phyloP scores from a whole-genome alignment of 1,140 invertebrate species.

The Ips typographus region DNA sequence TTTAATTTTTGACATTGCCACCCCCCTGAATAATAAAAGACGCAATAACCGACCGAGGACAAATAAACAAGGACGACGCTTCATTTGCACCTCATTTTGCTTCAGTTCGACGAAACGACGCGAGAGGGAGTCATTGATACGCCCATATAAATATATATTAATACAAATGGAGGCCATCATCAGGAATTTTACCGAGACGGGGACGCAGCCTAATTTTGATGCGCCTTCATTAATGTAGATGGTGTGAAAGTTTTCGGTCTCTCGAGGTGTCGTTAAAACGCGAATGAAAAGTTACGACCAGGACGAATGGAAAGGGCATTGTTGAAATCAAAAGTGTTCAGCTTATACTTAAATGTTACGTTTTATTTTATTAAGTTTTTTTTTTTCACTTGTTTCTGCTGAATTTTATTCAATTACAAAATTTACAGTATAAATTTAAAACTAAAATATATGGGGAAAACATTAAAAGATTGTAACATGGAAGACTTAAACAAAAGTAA shows the following conservation, averaged over 20 bases:
- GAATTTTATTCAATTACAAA: too few species aligned
- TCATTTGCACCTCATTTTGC: conserved; percentile 37
- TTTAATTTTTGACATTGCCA: conserved; percentile 29
- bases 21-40: conserved; percentile 33
- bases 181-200: conserved; percentile 34
- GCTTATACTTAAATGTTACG: conserved; percentile 6
- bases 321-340: conserved; percentile 12
- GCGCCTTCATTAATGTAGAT: conserved; percentile 38
- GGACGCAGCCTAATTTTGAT: conserved; percentile 34
- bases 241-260: conserved; percentile 35
- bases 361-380: neutral
- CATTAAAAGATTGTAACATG: too few species aligned
- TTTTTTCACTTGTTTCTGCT: neutral
- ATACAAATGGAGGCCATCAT: conserved; percentile 37
- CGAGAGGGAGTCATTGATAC: conserved; percentile 39
- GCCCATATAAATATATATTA: conserved; percentile 41
- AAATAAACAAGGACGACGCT: conserved; percentile 34
- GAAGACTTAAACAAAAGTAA: too few species aligned
- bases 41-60: conserved; percentile 34
- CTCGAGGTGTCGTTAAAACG: conserved; percentile 31
- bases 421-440: too few species aligned
- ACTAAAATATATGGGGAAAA: too few species aligned
- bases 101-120: conserved; percentile 33
- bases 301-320: conserved; percentile 6
- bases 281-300: conserved; percentile 31